Conservation (phyloP, 2,797 vertebrate species). For the Chelidonichthys spinosus region DNA sequence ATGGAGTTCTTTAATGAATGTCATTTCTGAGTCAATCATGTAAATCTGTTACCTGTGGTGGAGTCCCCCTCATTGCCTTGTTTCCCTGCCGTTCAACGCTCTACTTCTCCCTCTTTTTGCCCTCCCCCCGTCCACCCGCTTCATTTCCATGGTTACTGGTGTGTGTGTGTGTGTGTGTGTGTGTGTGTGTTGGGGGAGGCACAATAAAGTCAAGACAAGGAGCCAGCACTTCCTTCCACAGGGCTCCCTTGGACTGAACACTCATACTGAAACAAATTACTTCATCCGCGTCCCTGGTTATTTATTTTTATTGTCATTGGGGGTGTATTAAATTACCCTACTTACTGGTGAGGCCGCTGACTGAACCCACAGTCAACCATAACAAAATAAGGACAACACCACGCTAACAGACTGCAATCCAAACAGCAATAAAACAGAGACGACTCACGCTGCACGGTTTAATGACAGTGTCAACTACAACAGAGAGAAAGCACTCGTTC, state of each 20-base stretch:
- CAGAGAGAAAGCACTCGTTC: background rate
- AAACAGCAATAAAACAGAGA: constrained; percentile 38
- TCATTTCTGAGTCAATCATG: constrained; percentile 24
- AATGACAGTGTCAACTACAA: background rate
- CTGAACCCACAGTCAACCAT: constrained; percentile 8
- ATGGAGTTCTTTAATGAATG: constrained; percentile 10
- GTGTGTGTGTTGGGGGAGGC: no score
- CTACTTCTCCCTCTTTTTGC: background rate
- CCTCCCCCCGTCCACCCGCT: background rate
- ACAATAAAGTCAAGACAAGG: constrained; percentile 47
- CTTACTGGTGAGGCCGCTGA: constrained; percentile 4
- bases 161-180: no score
- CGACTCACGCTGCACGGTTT: constrained; percentile 23
- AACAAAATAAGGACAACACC: constrained; percentile 15
- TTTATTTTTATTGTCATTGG: constrained; percentile 20
- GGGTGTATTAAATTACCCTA: background rate
- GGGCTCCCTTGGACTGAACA: constrained; percentile 7
- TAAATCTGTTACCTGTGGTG: constrained; percentile 14
- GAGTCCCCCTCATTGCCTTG: constrained; percentile 16
- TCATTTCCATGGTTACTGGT: constrained; percentile 17
- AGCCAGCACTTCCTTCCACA: constrained; percentile 43
- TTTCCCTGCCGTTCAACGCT: constrained; percentile 1
- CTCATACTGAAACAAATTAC: constrained; percentile 19
- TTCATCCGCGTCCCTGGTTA: background rate
- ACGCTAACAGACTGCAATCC: constrained; percentile 18